A percentile compares a stretch with the other conserved stretches of the same genome.
Conservation (phyloP, 2,888 invertebrate species). For the Calliopum simillimum region DNA sequence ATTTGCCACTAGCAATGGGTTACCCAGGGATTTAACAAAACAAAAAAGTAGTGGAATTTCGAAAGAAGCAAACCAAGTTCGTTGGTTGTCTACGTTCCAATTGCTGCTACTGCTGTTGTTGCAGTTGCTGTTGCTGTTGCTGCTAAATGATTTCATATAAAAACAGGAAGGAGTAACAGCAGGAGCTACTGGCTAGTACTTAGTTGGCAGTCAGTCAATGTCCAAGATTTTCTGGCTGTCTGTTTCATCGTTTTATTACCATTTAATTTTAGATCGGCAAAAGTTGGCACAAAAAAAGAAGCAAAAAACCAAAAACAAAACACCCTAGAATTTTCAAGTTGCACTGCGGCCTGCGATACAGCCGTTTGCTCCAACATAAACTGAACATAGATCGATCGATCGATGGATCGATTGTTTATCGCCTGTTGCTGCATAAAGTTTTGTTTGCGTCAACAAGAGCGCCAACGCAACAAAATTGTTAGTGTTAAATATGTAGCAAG, state of each 20-base stretch:
- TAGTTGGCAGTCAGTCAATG: constrained; percentile 16
- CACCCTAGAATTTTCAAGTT: not conserved
- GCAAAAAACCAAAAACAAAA: too few species aligned
- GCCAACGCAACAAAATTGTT: constrained; percentile 20
- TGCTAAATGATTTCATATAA: constrained; percentile 23
- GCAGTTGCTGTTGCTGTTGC: constrained; percentile 43
- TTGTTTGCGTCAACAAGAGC: not conserved
- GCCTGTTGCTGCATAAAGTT: constrained; percentile 11
- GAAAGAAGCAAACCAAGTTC: not conserved
- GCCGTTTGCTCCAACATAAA: not conserved
- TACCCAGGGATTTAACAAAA: not conserved
- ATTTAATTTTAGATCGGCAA: constrained; percentile 25
- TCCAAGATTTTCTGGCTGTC: constrained; percentile 10
- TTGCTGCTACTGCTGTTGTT: constrained; percentile 24
- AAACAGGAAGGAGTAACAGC: constrained; percentile 49
- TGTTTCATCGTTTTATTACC: constrained; percentile 24
- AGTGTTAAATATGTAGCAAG: too few species aligned
- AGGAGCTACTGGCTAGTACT: constrained; percentile 47
- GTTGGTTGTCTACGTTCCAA: not conserved
- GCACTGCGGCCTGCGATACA: not conserved
- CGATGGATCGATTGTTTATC: constrained; percentile 1
- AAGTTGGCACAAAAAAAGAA: not conserved
- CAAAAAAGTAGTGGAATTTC: not conserved
- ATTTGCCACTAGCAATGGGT: constrained; percentile 40
- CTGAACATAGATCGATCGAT: constrained; percentile 15